phyloP scores from a whole-genome alignment of 2,797 vertebrate species.

The Pantherophis vulpinus region DNA sequence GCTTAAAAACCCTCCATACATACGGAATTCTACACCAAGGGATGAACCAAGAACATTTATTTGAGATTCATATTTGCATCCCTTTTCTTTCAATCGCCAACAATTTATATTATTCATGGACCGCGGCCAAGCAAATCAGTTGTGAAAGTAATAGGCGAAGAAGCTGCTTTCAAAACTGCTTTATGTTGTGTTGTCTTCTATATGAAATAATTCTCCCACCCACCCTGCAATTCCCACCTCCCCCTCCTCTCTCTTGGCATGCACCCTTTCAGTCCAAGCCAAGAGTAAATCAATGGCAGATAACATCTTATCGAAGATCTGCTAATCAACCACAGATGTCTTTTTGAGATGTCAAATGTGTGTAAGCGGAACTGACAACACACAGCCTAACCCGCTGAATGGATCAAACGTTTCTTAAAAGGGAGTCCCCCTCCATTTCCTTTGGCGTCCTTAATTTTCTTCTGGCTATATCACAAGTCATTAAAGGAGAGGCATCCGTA shows the following conservation, averaged over 20 bases:
- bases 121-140: background rate
- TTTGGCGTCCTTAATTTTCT: conserved; percentile 2
- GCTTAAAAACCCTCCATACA: too few species aligned
- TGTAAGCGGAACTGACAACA: conserved; percentile 1
- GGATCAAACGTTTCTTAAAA: conserved; percentile 22
- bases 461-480: background rate
- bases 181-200: too few species aligned
- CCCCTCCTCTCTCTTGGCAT: background rate
- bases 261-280: background rate
- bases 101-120: background rate
- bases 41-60: too few species aligned
- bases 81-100: background rate
- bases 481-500: conserved; percentile 8
- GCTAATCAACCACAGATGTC: conserved; percentile 23
- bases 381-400: background rate
- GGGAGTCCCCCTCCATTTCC: background rate
- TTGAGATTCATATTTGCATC: too few species aligned
- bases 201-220: background rate
- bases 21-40: background rate
- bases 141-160: background rate
- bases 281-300: conserved; percentile 12
- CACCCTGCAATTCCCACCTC: background rate
- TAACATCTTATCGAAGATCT: background rate
- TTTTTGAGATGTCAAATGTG: conserved; percentile 10
- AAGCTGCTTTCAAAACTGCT: background rate